Conservation (phyloP, 2,888 invertebrate species). For the Patella pellucida region DNA sequence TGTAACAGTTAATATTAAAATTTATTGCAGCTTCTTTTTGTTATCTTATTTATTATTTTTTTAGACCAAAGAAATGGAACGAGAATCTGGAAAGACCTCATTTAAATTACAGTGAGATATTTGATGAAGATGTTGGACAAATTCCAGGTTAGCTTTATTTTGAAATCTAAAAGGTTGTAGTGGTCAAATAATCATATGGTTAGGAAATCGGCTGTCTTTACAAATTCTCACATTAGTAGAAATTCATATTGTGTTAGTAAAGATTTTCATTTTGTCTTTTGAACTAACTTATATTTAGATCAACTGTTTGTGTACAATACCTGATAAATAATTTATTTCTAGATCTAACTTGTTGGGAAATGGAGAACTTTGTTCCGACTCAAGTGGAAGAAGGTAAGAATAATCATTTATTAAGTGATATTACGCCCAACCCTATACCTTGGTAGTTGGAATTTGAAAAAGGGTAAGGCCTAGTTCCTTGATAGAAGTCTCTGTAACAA, state of each 20-base stretch:
- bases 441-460: no score
- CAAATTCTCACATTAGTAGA: no score
- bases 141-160: constrained; percentile 76
- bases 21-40: neutral
- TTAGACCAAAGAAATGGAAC: constrained; percentile 94
- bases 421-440: no score
- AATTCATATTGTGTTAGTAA: no score
- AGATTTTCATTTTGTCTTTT: no score
- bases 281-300: neutral
- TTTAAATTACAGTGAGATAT: constrained; percentile 96
- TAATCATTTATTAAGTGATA: no score
- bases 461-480: no score
- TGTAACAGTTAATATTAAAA: no score
- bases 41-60: constrained; percentile 22
- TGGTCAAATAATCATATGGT: no score
- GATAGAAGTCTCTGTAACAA: no score
- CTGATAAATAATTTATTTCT: constrained; percentile 29
- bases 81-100: constrained; percentile 95
- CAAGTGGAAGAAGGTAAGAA: constrained; percentile 77
- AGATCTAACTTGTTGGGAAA: constrained; percentile 96
- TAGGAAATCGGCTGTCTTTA: no score
- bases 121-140: constrained; percentile 92
- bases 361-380: constrained; percentile 98
- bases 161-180: no score
- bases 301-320: neutral